These are phyloP conservation scores for Drosophila paranaensis DNA, from an alignment of 2,888 invertebrate genomes.

Conservation along the genomic window DNA sequence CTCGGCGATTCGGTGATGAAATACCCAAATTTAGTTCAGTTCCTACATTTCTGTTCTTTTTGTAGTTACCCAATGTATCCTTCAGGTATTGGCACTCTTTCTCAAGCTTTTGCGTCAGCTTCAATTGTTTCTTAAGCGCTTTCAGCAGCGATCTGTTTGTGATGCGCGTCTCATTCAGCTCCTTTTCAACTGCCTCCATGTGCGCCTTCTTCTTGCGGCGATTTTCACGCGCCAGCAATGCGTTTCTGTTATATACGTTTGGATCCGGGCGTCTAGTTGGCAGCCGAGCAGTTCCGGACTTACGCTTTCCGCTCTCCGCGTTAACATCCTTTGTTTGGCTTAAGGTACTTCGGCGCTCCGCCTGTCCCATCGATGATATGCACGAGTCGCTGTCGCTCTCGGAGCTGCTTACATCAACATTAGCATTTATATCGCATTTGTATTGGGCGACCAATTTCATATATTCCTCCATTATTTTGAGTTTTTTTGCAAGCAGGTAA, in stretches of 20 bases:
- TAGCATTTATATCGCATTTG: conserved; percentile 48
- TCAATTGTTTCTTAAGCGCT: conserved; percentile 85
- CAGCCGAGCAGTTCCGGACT: conserved; percentile 54
- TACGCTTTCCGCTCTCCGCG: conserved; percentile 35
- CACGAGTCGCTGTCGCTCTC: conserved; percentile 46
- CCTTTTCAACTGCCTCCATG: conserved; percentile 86
- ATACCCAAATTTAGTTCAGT: conserved; percentile 79
- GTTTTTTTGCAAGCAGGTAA: conserved; percentile 66
- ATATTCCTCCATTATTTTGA: conserved; percentile 60
- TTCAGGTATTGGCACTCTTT: conserved; percentile 86
- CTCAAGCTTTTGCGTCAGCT: conserved; percentile 85
- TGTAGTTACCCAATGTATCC: conserved; percentile 86
- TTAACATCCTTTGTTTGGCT: conserved; percentile 17
- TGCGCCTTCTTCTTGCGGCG: conserved; percentile 87
- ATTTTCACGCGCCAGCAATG: conserved; percentile 88
- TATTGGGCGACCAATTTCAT: conserved; percentile 61
- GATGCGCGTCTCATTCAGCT: conserved; percentile 84
- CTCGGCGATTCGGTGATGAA: conserved; percentile 11
- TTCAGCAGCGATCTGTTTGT: conserved; percentile 85
- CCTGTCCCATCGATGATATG: conserved; percentile 32
- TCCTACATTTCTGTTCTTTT: conserved; percentile 85
- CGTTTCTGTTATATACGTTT: conserved; percentile 86
- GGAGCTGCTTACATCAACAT: conserved; percentile 51
- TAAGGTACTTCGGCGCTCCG: not conserved
- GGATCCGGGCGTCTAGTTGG: conserved; percentile 83